A percentile compares a stretch with the other conserved stretches of the same genome.
Evolutionary conservation across 2,797 vertebrate genomes (phyloP).

Genomic region (Onychomys leucogaster): DNA sequence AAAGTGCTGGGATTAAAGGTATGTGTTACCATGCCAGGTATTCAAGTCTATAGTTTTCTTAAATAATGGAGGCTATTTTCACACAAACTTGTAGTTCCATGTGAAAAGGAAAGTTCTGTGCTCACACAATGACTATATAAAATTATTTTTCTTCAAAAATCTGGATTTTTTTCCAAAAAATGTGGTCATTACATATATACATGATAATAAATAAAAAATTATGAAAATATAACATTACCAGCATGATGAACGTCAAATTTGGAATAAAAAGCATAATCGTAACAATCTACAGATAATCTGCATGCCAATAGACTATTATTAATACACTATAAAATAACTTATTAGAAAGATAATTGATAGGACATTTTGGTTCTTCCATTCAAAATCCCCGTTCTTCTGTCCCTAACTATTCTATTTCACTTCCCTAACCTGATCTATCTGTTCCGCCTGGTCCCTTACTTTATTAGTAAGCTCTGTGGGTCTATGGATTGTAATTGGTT

Average conservation of each 20-base stretch:
- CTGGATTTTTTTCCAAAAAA: background rate
- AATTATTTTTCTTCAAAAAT: background rate
- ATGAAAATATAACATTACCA: background rate
- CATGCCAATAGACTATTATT: background rate
- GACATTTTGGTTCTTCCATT: background rate
- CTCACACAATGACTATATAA: background rate
- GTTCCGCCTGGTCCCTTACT: background rate
- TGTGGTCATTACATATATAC: background rate
- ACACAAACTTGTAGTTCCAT: background rate
- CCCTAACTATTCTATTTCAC: background rate
- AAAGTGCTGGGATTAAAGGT: background rate
- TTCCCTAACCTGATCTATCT: background rate
- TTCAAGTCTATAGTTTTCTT: background rate
- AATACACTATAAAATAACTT: background rate
- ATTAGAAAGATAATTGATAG: background rate
- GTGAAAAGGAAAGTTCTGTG: background rate
- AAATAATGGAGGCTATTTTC: background rate
- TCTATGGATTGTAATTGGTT: background rate
- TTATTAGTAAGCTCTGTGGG: background rate
- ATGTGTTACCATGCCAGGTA: background rate
- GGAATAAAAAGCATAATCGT: background rate
- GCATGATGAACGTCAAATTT: background rate
- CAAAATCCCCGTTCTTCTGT: background rate
- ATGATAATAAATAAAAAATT: background rate
- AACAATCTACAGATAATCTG: background rate